Percentiles rank a stretch among this genome's conserved stretches.
phyloP scores from a whole-genome alignment of 2,888 invertebrate genomes.

The Dryobota labecula region DNA sequence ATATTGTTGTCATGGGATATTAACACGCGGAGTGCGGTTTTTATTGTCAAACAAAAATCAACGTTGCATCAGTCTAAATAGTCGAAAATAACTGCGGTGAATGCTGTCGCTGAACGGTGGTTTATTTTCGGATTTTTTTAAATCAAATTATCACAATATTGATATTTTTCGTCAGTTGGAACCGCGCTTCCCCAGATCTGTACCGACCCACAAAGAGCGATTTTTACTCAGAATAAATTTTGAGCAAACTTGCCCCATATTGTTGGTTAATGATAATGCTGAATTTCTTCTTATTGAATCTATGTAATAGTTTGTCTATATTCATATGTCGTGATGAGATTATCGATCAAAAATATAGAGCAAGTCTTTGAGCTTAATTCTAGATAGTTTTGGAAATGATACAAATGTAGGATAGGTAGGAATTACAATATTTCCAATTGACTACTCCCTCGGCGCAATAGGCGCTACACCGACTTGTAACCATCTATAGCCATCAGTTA shows the following conservation, averaged over 20 bases:
- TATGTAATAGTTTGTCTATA: slow-evolving; percentile 1
- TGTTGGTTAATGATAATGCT: slow-evolving; percentile 1
- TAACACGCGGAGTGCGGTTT: neutral
- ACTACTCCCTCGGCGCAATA: slow-evolving; percentile 1
- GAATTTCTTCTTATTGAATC: neutral
- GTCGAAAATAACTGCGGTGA: neutral
- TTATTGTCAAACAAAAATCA: slow-evolving; percentile 15
- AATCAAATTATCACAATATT: neutral
- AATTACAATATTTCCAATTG: slow-evolving; percentile 41
- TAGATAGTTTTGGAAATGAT: slow-evolving; percentile 34
- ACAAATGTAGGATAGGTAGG: slow-evolving; percentile 34
- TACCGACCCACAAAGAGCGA: neutral
- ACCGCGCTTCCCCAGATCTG: neutral
- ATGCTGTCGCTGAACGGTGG: neutral
- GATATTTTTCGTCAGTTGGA: neutral
- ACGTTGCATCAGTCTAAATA: neutral
- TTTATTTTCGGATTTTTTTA: neutral
- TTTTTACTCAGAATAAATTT: slow-evolving; percentile 1
- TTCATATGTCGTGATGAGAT: neutral
- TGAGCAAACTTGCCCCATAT: neutral
- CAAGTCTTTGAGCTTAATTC: slow-evolving; percentile 1
- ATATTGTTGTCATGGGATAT: too few species aligned
- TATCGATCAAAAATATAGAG: slow-evolving; percentile 20
- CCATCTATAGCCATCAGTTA: neutral
- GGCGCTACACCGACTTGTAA: neutral